Percentiles rank a stretch among this genome's conserved stretches.
Evolutionary conservation across 2,797 vertebrate species (phyloP).

Genomic region (Lutra lutra): DNA sequence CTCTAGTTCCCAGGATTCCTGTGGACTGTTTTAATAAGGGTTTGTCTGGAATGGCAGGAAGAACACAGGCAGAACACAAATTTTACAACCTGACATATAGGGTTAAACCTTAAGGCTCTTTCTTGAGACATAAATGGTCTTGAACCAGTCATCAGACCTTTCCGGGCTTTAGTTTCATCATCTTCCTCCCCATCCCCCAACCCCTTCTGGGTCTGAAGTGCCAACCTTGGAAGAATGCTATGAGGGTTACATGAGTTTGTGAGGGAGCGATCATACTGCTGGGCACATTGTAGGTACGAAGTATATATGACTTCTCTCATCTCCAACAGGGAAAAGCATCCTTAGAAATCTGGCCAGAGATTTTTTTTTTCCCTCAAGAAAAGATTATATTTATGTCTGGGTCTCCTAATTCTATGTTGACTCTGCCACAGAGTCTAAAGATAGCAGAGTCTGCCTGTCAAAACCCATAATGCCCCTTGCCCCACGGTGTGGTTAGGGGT

Average conservation of each 20-base stretch:
- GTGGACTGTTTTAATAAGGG: background rate
- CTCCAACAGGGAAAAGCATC: background rate
- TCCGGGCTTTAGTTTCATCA: background rate
- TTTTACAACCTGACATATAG: background rate
- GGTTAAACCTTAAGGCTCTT: background rate
- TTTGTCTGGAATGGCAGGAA: background rate
- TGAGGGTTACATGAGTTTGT: background rate
- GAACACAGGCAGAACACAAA: background rate
- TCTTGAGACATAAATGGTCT: background rate
- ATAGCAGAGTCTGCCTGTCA: background rate
- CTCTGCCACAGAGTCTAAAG: background rate
- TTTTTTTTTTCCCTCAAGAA: background rate
- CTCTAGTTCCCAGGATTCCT: background rate
- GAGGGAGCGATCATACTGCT: background rate
- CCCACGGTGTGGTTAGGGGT: no score
- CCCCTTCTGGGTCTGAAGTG: background rate
- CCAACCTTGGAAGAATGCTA: background rate
- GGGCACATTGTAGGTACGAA: background rate
- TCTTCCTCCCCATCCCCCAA: background rate
- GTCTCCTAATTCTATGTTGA: background rate
- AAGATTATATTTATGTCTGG: background rate
- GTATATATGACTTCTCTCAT: background rate
- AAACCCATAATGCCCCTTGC: background rate
- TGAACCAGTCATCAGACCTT: background rate
- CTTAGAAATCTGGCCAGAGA: background rate